phyloP scores from a whole-genome alignment of 2,888 invertebrate species.

The Dryobotodes eremita region DNA sequence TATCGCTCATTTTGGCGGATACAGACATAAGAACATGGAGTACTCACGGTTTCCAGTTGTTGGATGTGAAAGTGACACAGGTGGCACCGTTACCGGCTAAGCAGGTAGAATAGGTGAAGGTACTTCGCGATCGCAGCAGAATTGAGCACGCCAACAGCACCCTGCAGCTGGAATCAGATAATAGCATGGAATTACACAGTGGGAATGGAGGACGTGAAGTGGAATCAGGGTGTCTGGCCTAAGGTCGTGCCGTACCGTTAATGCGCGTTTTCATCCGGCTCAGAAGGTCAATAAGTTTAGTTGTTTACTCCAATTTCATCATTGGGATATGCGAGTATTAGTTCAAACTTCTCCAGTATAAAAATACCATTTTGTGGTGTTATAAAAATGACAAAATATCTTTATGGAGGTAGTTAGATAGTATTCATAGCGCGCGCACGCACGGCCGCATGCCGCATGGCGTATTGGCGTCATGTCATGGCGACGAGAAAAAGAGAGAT shows the following conservation, averaged over 20 bases:
- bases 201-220: background rate
- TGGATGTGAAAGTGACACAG: background rate
- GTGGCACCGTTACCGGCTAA: background rate
- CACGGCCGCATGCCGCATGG: background rate
- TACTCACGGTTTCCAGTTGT: background rate
- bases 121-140: background rate
- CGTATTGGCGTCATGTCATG: background rate
- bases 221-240: background rate
- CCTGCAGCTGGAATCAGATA: background rate
- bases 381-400: background rate
- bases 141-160: background rate
- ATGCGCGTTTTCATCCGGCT: background rate
- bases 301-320: background rate
- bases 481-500: background rate
- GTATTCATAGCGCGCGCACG: rapidly evolving
- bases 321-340: background rate
- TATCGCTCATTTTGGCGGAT: background rate
- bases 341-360: background rate
- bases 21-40: background rate
- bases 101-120: background rate
- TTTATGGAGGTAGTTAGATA: background rate
- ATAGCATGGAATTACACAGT: background rate
- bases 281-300: no score
- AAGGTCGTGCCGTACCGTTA: background rate
- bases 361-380: background rate